Evolutionary conservation across 1,140 invertebrate species (phyloP), one percentile per base, ranked within the genome.

Genomic region (Plectrocnemia conspersa): DNA sequence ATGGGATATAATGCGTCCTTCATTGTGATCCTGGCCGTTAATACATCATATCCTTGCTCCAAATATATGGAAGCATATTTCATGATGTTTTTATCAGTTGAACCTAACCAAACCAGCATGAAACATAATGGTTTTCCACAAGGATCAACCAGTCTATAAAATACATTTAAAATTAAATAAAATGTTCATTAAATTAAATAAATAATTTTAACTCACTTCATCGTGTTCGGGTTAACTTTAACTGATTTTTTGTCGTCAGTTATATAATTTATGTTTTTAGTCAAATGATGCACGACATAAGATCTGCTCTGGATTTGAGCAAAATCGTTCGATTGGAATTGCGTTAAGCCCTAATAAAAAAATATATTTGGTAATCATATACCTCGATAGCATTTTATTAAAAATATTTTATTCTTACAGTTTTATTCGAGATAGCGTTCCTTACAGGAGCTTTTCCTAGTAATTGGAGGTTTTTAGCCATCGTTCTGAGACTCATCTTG

Each of bases 11-110:
- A 74, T 15, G 91, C 74, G 66, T 92, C 87, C 79, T 82, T 84
- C 0, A 88, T 88, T 15, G 79, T 83, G 33, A 89, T 80, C 23
- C 80, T 79, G 1, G 93, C 81, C 13, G 82, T 81, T 10, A 91
- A 68, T 3, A 93, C 87, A 70, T 94, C 89, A 68, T 88, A 93
- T 15, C 88, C 89, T 66, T 86, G 81, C 36, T 86, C 82, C 38
- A 86, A 71, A 65, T 93, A 95, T 18, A 92, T 78, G 44, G 88
- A 78, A 1, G 83, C 82, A 68, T 85, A 91, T 71, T 93, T 93
- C 67, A 83, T 79, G 15, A 91, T 74, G 67, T 93, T 87, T 64
- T 83, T 85, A 50, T 82, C 80, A 61, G 88, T 83, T 3, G 89
- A 85, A 65, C 89, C 71, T 35, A 95, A 71, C 91, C 91, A 95